Base-by-base conservation (phyloP, 1,140 invertebrate species). In the Bombus fervidus region DNA sequence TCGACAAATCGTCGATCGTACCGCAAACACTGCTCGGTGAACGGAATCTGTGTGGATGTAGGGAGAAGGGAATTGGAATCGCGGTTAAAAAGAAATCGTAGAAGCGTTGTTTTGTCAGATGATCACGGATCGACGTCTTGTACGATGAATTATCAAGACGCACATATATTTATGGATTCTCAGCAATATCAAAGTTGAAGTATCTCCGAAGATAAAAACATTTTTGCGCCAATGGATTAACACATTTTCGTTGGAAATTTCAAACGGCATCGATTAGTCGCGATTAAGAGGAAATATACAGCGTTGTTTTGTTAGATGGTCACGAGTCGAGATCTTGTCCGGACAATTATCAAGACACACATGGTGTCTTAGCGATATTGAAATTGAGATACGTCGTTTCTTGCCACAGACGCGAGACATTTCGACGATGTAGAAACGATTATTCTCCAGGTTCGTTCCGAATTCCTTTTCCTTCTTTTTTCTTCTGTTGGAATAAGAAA, bases 1-100 rank as follows among this genome's bases (percentile, higher is more conserved):
- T 9, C 43, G 81, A 83, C 81, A 76, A 83, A 83, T 83, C 81
- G 81, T 47, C 39, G 39, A 47, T 64, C 57, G 80, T 22, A 43
- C 69, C 69, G 69, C 80, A 43, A 41, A 73, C 53, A 64, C 34
- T n/a, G 57, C 37, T 62, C 28, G 59, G 3, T n/a, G 6, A 22
- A 69, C 13, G 43, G n/a, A 31, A 77, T 10, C 53, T 31, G 53
- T 3, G 34, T 25, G 4, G 1, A 41, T 0, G 12, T 41, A 28
- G 28, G 2, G 25, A 13, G 12, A 28, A 15, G 39, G 6, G 71
- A 41, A 72, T 72, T 41, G 71, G 18, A n/a, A 69, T 25, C 9
- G 68, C 37, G 68, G 34, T 31, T 73, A 22, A 37, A 47, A 47
- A 53, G 43, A 12, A 74, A 39, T 59, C 43, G 47, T 57, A 34